Percentiles rank a stretch among this genome's conserved stretches.
phyloP scores from a whole-genome alignment of 2,797 vertebrate species.

The Menidia menidia region DNA sequence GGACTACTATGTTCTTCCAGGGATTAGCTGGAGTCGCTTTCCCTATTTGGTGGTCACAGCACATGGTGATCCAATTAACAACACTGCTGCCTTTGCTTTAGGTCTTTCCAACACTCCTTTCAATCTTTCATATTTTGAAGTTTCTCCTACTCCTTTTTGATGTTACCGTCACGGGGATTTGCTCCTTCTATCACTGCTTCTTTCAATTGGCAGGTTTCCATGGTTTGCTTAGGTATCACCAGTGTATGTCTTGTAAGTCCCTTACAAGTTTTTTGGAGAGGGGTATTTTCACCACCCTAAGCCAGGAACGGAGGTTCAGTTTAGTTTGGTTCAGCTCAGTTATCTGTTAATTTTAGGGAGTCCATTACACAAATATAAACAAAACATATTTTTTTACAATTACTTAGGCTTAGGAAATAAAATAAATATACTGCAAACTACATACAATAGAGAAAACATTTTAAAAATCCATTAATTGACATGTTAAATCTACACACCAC shows the following conservation, averaged over 20 bases:
- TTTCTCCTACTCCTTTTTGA: not conserved
- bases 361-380: not conserved
- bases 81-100: too few relatives aligned
- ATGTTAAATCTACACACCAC: not conserved
- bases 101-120: too few relatives aligned
- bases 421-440: conserved; percentile 5
- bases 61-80: not conserved
- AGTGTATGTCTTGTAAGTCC: not conserved
- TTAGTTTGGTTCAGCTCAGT: too few relatives aligned
- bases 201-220: not conserved
- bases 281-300: too few relatives aligned
- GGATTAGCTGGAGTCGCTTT: not conserved
- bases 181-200: not conserved
- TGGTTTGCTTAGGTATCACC: too few relatives aligned
- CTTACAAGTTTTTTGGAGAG: not conserved
- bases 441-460: conserved; percentile 15
- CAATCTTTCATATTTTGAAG: not conserved
- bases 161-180: not conserved
- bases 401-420: not conserved
- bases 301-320: too few relatives aligned
- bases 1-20: not conserved
- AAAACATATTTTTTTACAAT: not conserved
- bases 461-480: not conserved
- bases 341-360: not conserved
- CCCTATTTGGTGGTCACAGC: not conserved